A percentile compares a stretch with the other conserved stretches of the same genome.
Evolutionary conservation across 1,140 invertebrate species (phyloP).

Genomic region (Monochamus saltuarius): DNA sequence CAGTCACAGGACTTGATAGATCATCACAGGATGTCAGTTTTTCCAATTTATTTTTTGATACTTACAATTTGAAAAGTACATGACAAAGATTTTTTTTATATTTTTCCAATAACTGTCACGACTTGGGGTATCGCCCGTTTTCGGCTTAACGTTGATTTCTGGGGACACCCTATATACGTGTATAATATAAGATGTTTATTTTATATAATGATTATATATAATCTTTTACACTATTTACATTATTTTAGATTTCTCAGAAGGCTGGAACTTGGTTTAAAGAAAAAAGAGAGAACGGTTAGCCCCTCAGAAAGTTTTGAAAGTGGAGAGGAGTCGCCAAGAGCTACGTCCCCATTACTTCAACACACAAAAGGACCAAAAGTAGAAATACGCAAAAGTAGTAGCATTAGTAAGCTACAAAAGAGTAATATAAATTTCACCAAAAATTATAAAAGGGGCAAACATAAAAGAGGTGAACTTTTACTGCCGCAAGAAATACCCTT

Average conservation of each 20-base stretch:
- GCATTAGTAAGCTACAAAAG: slow-evolving; percentile 52
- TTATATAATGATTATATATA: too few relatives aligned
- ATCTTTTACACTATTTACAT: too few relatives aligned
- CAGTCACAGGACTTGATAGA: too few relatives aligned
- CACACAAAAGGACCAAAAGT: slow-evolving; percentile 39
- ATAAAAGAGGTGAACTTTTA: slow-evolving; percentile 39
- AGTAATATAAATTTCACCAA: slow-evolving; percentile 17
- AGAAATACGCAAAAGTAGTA: slow-evolving; percentile 53
- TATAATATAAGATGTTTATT: too few relatives aligned
- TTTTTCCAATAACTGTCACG: too few relatives aligned
- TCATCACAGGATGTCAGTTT: too few relatives aligned
- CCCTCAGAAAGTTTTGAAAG: slow-evolving; percentile 58
- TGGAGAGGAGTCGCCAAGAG: slow-evolving; percentile 60
- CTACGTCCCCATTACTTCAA: slow-evolving; percentile 59
- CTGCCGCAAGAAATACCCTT: slow-evolving; percentile 45
- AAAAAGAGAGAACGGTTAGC: slow-evolving; percentile 57
- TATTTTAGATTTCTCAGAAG: slow-evolving; percentile 56
- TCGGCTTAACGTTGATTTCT: too few relatives aligned
- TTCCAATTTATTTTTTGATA: too few relatives aligned
- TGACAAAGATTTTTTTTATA: too few relatives aligned
- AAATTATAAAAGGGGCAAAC: slow-evolving; percentile 35
- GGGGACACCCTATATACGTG: too few relatives aligned
- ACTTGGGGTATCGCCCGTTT: too few relatives aligned
- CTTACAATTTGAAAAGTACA: too few relatives aligned
- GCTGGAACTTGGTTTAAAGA: slow-evolving; percentile 62